Evolutionary conservation across 1,140 invertebrate species (phyloP).

Genomic region (Ostrea denselamellosa): DNA sequence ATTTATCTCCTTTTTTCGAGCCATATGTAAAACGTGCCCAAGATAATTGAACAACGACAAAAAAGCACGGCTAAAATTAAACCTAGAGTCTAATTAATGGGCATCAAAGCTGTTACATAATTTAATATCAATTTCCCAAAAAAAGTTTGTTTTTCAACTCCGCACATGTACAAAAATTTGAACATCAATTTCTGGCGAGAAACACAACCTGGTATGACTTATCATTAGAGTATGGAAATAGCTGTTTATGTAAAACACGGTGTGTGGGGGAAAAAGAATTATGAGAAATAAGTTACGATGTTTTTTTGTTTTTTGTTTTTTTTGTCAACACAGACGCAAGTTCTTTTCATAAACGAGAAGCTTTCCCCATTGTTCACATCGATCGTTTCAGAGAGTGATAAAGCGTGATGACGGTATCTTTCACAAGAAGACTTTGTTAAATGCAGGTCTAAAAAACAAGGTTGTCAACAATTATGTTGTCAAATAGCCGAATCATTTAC

Average conservation of each 20-base stretch:
- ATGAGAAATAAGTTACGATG: background rate
- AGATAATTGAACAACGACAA: slow-evolving; percentile 24
- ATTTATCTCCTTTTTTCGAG: background rate
- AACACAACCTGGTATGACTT: background rate
- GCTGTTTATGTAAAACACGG: background rate
- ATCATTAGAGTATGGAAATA: slow-evolving; percentile 24
- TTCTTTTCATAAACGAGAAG: background rate
- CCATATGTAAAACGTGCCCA: slow-evolving; percentile 26
- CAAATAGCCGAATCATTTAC: slow-evolving; percentile 29
- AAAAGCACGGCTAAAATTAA: slow-evolving; percentile 28
- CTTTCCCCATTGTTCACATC: slow-evolving; percentile 1
- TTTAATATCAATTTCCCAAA: slow-evolving; percentile 33
- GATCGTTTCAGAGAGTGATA: background rate
- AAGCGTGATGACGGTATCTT: slow-evolving; percentile 18
- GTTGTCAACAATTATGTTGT: slow-evolving; percentile 29
- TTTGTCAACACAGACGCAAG: slow-evolving; percentile 11
- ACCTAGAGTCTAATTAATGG: background rate
- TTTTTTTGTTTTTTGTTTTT: too few relatives aligned
- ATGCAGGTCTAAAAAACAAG: slow-evolving; percentile 13
- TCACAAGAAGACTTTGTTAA: slow-evolving; percentile 21
- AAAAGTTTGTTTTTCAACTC: slow-evolving; percentile 36
- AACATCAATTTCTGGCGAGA: background rate
- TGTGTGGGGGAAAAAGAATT: background rate
- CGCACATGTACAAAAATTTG: slow-evolving; percentile 33
- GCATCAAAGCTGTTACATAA: slow-evolving; percentile 24